Conservation (phyloP, 2,888 invertebrate genomes). For the Ichneumoninae sp. region DNA sequence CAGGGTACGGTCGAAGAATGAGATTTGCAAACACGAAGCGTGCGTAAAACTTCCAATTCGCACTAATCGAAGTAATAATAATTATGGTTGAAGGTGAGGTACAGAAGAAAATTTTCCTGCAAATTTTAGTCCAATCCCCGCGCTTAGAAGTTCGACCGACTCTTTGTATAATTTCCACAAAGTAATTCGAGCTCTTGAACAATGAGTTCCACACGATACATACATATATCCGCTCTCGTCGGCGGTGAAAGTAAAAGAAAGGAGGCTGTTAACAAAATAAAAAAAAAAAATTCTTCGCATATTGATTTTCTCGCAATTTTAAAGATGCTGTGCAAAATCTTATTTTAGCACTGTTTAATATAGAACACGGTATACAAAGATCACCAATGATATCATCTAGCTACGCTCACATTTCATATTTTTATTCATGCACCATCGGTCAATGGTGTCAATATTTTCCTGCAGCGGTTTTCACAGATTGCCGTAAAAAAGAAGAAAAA, state of each 20-base stretch:
- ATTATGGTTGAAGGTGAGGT: neutral
- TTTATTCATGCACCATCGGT: neutral
- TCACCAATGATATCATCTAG: neutral
- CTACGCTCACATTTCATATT: neutral
- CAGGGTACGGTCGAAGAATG: too few species aligned
- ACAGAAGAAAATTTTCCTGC: neutral
- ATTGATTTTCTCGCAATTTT: neutral
- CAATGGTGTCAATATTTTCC: neutral
- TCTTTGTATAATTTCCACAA: neutral
- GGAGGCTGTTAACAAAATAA: neutral
- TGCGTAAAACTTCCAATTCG: too few species aligned
- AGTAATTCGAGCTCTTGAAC: neutral
- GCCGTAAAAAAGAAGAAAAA: neutral
- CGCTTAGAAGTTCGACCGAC: neutral
- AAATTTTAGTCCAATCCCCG: neutral
- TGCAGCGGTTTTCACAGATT: neutral
- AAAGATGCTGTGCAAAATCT: neutral
- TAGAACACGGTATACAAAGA: neutral
- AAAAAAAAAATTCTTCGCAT: neutral
- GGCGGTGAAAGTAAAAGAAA: conserved; percentile 57
- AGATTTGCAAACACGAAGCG: too few species aligned
- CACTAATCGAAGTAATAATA: too few species aligned
- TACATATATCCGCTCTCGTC: neutral
- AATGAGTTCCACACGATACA: neutral
- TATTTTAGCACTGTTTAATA: neutral